Percentiles rank a stretch among this genome's conserved stretches.
phyloP scores from a whole-genome alignment of 2,797 vertebrate species.

The Chloroceryle inda region DNA sequence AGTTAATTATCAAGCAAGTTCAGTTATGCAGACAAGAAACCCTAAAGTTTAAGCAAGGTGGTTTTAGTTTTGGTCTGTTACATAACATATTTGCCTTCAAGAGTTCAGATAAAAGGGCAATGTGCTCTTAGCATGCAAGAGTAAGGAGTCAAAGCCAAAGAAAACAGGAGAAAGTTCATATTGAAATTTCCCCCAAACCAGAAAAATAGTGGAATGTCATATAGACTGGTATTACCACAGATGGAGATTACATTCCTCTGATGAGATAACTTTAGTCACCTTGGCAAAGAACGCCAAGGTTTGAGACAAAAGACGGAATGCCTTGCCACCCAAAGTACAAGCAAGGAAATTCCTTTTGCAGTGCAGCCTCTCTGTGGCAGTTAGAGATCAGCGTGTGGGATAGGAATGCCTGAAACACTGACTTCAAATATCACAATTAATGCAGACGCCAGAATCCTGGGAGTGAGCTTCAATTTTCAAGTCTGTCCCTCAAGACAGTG shows the following conservation, averaged over 20 bases:
- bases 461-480: neutral
- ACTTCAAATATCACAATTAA: neutral
- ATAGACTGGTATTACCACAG: neutral
- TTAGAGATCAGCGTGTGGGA: neutral
- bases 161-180: neutral
- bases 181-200: neutral
- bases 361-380: neutral
- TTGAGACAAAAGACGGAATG: neutral
- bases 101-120: neutral
- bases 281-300: neutral
- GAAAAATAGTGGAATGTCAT: neutral
- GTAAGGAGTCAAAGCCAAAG: neutral
- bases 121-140: neutral
- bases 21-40: neutral
- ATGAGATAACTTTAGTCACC: neutral
- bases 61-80: neutral
- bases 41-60: neutral
- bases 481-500: neutral
- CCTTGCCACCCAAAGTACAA: neutral
- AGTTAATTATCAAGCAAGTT: neutral
- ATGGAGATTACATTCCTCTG: neutral
- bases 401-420: neutral
- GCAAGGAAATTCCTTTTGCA: neutral
- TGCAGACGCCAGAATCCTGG: neutral
- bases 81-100: neutral